A percentile compares a stretch with the other conserved stretches of the same genome.
Conservation (phyloP, 64 coral and sea anemone species). For the Montipora cactus region DNA sequence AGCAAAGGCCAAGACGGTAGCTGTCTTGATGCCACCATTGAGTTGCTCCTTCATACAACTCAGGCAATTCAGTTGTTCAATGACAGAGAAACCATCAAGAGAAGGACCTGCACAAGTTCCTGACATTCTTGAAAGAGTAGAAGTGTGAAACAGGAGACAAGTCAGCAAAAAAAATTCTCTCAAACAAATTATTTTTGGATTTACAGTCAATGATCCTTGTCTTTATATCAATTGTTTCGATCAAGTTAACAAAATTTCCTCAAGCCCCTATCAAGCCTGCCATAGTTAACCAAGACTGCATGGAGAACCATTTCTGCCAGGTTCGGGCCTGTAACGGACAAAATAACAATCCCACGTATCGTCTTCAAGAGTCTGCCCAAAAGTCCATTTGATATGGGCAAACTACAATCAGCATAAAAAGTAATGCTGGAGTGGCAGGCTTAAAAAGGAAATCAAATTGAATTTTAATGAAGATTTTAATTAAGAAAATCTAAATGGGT, state of each 20-base stretch:
- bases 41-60: not conserved
- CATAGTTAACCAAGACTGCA: slow-evolving; percentile 38
- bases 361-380: slow-evolving; percentile 1
- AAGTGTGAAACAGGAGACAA: not conserved
- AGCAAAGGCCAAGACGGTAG: too few relatives aligned
- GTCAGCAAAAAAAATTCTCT: not conserved
- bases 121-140: slow-evolving; percentile 2
- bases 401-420: not conserved
- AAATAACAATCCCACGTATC: slow-evolving; percentile 36
- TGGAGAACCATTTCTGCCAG: slow-evolving; percentile 55
- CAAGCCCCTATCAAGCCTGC: slow-evolving; percentile 5
- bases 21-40: slow-evolving; percentile 27
- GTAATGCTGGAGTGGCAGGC: not conserved
- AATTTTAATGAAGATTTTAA: too few relatives aligned
- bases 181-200: slow-evolving; percentile 23
- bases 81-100: slow-evolving; percentile 12
- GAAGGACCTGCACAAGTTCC: not conserved
- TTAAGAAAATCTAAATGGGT: too few relatives aligned
- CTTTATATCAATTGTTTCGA: not conserved
- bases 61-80: slow-evolving; percentile 7
- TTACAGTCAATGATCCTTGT: slow-evolving; percentile 24
- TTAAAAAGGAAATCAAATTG: too few relatives aligned
- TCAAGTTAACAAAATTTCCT: slow-evolving; percentile 21
- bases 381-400: not conserved
- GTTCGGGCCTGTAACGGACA: slow-evolving; percentile 30